Percentiles rank a stretch among this genome's conserved stretches.
phyloP scores from a whole-genome alignment of 2,888 invertebrate genomes.

The Cybosia mesomella region DNA sequence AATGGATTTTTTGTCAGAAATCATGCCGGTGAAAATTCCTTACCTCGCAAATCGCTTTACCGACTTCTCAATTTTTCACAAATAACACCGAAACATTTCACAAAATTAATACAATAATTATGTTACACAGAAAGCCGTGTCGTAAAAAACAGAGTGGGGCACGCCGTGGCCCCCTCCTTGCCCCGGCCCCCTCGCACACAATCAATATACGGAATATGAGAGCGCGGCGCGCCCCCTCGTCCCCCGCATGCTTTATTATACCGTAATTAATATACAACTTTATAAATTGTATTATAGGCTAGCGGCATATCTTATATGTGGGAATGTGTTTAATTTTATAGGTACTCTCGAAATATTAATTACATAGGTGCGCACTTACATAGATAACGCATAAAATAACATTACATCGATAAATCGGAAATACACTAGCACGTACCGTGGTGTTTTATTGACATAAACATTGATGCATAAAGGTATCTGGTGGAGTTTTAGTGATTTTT shows the following conservation, averaged over 20 bases:
- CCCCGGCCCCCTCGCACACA: constrained; percentile 87
- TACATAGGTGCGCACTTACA: constrained; percentile 35
- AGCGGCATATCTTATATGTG: constrained; percentile 66
- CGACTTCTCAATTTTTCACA: constrained; percentile 84
- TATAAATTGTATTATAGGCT: constrained; percentile 77
- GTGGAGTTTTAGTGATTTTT: constrained; percentile 34
- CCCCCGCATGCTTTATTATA: constrained; percentile 87
- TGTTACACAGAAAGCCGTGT: constrained; percentile 88
- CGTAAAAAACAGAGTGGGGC: constrained; percentile 88
- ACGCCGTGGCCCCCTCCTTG: constrained; percentile 86
- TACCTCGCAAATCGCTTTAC: constrained; percentile 81
- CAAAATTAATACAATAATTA: constrained; percentile 87
- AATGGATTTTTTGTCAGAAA: constrained; percentile 72
- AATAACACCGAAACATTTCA: constrained; percentile 87
- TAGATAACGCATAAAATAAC: constrained; percentile 45
- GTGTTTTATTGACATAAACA: constrained; percentile 55
- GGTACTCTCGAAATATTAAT: constrained; percentile 34
- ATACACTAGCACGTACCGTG: constrained; percentile 49
- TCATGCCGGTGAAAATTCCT: constrained; percentile 72
- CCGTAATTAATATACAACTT: constrained; percentile 87
- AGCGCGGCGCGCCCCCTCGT: constrained; percentile 86
- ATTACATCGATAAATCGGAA: constrained; percentile 45
- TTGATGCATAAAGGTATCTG: constrained; percentile 39
- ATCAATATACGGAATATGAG: constrained; percentile 88
- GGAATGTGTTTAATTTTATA: constrained; percentile 48